Evolutionary conservation across 64 coral and sea anemone species (phyloP), one percentile per base, ranked within the genome.

Genomic region (Exaiptasia diaphana): DNA sequence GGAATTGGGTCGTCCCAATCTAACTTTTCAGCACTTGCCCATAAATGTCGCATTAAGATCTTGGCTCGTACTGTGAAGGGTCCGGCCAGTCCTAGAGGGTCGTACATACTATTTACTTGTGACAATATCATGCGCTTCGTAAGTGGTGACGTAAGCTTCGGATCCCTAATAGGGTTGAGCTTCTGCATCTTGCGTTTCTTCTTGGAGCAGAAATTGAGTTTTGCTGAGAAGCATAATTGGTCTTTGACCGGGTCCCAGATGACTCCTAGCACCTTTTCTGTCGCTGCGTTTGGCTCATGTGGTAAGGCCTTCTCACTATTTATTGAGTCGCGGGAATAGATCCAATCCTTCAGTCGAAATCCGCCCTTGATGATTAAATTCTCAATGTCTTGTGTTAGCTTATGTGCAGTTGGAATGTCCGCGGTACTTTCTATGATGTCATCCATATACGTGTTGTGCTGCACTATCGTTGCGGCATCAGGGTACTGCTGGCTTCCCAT

Each of bases 241-340:
- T 88, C 86, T 21, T 45, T 55, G 13, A 55, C 34, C 44, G 77
- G 86, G 35, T 68, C 27, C 86, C 86, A 79, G 25, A 10, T 70
- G 3, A 88, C 30, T 53, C 86, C 76, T 20, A 88, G 86, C 6
- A 88, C 64, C 49, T 88, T 80, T 61, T 88, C 86, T 17, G 28
- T 60, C 14, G 50, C 29, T 80, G 34, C 39, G 18, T 29, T 80
- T 33, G 24, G 44, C 22, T 70, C 63, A 10, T 17, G 57, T 4
- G 75, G 50, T 26, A 60, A 58, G 52, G 28, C 43, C 39, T 80
- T 61, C 58, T 61, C 29, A 62, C n/a, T n/a, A n/a, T n/a, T n/a
- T n/a, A n/a, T n/a, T 12, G 31, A 15, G 53, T 74, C 68, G 68
- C 32, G 9, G 35, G 50, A 67, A 3, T 32, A 71, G 20, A 15